A percentile compares a stretch with the other conserved stretches of the same genome.
Conservation (phyloP, 2,797 vertebrate genomes). For the Psittacula derbiana region DNA sequence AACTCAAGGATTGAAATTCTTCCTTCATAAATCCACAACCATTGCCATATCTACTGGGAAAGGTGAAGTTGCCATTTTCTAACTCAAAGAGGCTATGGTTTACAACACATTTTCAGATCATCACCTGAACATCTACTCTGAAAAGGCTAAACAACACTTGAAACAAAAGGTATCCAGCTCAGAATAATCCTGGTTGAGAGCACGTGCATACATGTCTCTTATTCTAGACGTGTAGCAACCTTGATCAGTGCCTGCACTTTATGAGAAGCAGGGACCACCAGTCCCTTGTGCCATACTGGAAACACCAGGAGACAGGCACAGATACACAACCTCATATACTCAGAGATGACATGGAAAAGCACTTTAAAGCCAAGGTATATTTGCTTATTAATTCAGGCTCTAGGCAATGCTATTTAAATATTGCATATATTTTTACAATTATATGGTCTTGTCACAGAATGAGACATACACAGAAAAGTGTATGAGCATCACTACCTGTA, state of each 20-base stretch:
- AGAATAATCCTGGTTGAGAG: not conserved
- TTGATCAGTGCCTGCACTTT: not conserved
- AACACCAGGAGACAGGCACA: not conserved
- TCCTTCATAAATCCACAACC: not conserved
- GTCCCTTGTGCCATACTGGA: not conserved
- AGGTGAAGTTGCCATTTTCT: not conserved
- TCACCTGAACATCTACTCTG: not conserved
- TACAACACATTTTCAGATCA: not conserved
- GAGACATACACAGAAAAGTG: not conserved
- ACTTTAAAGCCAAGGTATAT: not conserved
- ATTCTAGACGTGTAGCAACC: not conserved
- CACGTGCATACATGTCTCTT: rapidly evolving
- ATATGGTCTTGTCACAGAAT: not conserved
- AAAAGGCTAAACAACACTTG: not conserved
- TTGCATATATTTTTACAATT: not conserved
- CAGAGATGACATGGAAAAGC: not conserved
- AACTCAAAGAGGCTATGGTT: not conserved
- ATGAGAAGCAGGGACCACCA: not conserved
- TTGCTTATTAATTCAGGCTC: not conserved
- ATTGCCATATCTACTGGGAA: not conserved
- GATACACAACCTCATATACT: not conserved
- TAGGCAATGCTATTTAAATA: not conserved
- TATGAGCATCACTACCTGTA: not conserved
- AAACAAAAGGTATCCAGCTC: not conserved
- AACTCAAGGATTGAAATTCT: not conserved